Base-by-base conservation (phyloP, 2,113 vertebrate species). In the Nasalis larvatus region DNA sequence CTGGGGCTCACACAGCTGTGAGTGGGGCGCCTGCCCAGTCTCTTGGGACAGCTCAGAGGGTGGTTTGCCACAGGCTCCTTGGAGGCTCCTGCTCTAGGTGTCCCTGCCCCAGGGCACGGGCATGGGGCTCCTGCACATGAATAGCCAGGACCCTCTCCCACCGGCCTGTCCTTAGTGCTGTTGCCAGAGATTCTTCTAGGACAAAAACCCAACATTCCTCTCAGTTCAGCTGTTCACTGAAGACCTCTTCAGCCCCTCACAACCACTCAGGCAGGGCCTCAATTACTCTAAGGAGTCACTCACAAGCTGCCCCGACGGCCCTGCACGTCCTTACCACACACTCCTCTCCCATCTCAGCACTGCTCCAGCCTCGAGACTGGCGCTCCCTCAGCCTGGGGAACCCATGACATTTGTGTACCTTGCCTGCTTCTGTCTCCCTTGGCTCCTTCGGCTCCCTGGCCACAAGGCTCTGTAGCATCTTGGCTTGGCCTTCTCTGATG, bases 171-270 rank as follows among this genome's bases (percentile, higher is more conserved):
- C n/a, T 47, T 35, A 27, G 17, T 80, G 68, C 6, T n/a, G 21
- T 6, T 37, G n/a, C 60, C 14, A 66, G n/a, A 83, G 20, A 92
- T 47, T 37, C 69, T 88, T 97, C 74, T 42, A 66, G 85, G 94
- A 89, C 49, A 92, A 91, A 82, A 42, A n/a, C n/a, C 4, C 37
- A 2, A 35, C 20, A 8, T 35, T 49, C 45, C 45, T 86, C 37
- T 25, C 42, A 54, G 84, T 42, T 54, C 58, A 71, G 30, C 45
- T 13, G 30, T 45, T 49, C 16, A 37, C 69, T 21, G 66, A 68
- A 68, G 86, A 73, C 56, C 66, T 40, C 63, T 54, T 58, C 37
- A 66, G 52, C 17, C 6, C 3, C 60, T 30, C n/a, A 60, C 66
- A 45, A n/a, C 12, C 60, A 35, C n/a, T 25, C 37, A 40, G n/a